These are phyloP conservation scores for Ceramica pisi DNA, from an alignment of 2,888 invertebrate species.

Conservation along the genomic window DNA sequence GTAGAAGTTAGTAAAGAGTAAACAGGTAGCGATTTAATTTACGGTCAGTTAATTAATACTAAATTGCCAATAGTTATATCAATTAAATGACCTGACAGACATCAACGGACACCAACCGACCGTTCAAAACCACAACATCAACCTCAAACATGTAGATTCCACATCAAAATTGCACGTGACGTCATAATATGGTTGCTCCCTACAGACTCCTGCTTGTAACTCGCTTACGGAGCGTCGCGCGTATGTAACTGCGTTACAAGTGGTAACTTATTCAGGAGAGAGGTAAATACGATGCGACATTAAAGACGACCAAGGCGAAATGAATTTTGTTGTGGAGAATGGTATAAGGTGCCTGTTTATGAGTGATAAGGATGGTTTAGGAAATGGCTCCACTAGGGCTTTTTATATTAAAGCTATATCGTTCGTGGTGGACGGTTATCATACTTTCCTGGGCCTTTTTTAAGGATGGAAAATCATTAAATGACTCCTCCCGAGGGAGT, in stretches of 20 bases:
- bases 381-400: no score
- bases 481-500: no score
- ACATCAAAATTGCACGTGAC: slow-evolving; percentile 24
- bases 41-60: no score
- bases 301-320: not conserved
- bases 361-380: not conserved
- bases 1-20: no score
- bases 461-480: no score
- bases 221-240: slow-evolving; percentile 23
- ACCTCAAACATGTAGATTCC: slow-evolving; percentile 16
- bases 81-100: not conserved
- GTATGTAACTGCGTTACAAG: slow-evolving; percentile 35
- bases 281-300: slow-evolving; percentile 15
- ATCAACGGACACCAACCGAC: not conserved
- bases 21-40: no score
- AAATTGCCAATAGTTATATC: no score
- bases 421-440: no score
- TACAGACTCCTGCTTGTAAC: slow-evolving; percentile 26
- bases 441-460: no score
- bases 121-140: not conserved
- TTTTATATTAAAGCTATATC: no score
- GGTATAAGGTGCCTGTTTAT: not conserved
- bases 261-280: slow-evolving; percentile 21
- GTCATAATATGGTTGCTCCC: slow-evolving; percentile 24
- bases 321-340: not conserved